Percentiles rank a stretch among this genome's conserved stretches.
These are phyloP conservation scores for Orientallactaga sibirica DNA, from an alignment of 2,797 vertebrate species.

Conservation along the genomic window DNA sequence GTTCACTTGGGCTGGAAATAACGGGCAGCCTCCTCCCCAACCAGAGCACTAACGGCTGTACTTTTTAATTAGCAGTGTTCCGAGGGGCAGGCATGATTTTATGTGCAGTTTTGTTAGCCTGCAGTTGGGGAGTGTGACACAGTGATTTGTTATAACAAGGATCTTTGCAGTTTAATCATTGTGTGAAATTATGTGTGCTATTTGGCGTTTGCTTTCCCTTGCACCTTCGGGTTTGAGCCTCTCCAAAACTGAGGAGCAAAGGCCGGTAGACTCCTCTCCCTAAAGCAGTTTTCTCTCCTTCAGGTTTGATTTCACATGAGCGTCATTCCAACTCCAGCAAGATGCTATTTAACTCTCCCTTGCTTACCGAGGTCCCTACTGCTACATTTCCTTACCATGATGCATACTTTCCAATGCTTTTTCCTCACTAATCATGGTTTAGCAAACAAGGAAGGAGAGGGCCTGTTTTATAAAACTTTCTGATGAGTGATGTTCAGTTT, in stretches of 20 bases:
- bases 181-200: constrained; percentile 81
- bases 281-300: constrained; percentile 82
- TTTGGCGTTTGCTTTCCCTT: constrained; percentile 80
- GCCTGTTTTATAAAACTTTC: constrained; percentile 87
- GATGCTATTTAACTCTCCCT: constrained; percentile 76
- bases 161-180: constrained; percentile 87
- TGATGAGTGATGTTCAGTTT: constrained; percentile 88
- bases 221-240: constrained; percentile 83
- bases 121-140: constrained; percentile 87
- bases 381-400: constrained; percentile 56
- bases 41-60: constrained; percentile 81
- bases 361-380: constrained; percentile 75
- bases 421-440: constrained; percentile 78
- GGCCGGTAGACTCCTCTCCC: constrained; percentile 75
- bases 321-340: constrained; percentile 65
- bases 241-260: constrained; percentile 69
- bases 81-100: constrained; percentile 85
- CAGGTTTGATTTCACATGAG: constrained; percentile 78
- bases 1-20: constrained; percentile 82
- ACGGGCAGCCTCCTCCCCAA: constrained; percentile 78
- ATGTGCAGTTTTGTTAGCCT: constrained; percentile 81
- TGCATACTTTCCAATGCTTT: constrained; percentile 55
- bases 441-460: constrained; percentile 81
- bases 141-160: constrained; percentile 87
- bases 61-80: constrained; percentile 87